Evolutionary conservation across 2,797 vertebrate genomes (phyloP).

Genomic region (Rachycentron canadum): DNA sequence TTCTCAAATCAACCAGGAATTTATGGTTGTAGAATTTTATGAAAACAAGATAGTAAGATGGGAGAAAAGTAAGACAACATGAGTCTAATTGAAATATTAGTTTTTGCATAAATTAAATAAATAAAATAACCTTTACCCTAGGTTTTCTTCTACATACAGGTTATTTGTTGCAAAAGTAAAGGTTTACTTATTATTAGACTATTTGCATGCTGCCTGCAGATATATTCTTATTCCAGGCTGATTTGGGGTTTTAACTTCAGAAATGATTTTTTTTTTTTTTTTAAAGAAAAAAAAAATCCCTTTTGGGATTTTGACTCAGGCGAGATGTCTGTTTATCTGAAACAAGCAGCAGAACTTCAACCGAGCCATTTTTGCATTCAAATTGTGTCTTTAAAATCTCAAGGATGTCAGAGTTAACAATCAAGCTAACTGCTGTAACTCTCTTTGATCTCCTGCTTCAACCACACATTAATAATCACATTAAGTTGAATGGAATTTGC

Average conservation of each 20-base stretch:
- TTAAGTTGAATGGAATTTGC: slow-evolving; percentile 33
- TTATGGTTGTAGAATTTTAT: slow-evolving; percentile 16
- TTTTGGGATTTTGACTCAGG: slow-evolving; percentile 64
- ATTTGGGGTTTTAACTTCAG: slow-evolving; percentile 15
- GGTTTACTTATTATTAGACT: slow-evolving; percentile 10
- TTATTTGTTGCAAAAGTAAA: slow-evolving; percentile 20
- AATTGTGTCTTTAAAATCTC: slow-evolving; percentile 46
- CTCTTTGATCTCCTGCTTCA: slow-evolving; percentile 62
- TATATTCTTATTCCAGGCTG: slow-evolving; percentile 38
- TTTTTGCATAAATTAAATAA: not conserved
- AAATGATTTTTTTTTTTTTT: slow-evolving; percentile 45
- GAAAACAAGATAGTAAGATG: slow-evolving; percentile 7
- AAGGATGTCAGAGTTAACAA: slow-evolving; percentile 49
- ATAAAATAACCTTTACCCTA: not conserved
- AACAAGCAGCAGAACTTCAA: slow-evolving; percentile 36
- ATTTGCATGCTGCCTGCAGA: slow-evolving; percentile 15
- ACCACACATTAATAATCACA: slow-evolving; percentile 44
- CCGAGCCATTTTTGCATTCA: slow-evolving; percentile 41
- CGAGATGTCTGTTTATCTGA: slow-evolving; percentile 68
- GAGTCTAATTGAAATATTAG: not conserved
- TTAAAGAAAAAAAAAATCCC: slow-evolving; percentile 4
- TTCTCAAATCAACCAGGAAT: slow-evolving; percentile 29
- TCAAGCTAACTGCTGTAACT: slow-evolving; percentile 48
- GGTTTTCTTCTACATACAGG: not conserved
- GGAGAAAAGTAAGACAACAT: not conserved